Conservation (phyloP, 2,888 invertebrate genomes). For the Rhopalosiphum nymphaeae region DNA sequence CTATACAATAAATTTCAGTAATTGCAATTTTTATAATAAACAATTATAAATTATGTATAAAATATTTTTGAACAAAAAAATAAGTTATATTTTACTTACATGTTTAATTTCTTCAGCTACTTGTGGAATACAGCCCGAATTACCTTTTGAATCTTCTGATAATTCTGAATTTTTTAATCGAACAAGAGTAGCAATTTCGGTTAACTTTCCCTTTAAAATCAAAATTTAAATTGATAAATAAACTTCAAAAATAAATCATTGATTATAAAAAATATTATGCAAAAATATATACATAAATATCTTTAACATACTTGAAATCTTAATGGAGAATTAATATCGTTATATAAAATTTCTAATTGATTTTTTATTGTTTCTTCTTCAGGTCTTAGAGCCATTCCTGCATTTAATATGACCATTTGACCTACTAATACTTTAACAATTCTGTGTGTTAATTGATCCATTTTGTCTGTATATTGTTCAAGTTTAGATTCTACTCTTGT, state of each 20-base stretch:
- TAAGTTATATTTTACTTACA: conserved; percentile 69
- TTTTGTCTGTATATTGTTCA: conserved; percentile 78
- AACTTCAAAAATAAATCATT: background rate
- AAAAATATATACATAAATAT: background rate
- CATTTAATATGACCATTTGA: conserved; percentile 81
- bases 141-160: conserved; percentile 47
- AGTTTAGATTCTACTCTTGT: conserved; percentile 84
- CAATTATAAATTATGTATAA: background rate
- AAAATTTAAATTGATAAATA: conserved; percentile 67
- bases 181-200: conserved; percentile 59
- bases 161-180: conserved; percentile 58
- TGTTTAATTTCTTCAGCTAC: conserved; percentile 73
- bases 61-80: background rate
- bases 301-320: conserved; percentile 82
- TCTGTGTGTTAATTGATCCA: conserved; percentile 86
- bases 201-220: conserved; percentile 52
- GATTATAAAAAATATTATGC: background rate
- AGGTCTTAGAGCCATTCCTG: conserved; percentile 86
- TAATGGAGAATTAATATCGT: conserved; percentile 90
- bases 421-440: conserved; percentile 82
- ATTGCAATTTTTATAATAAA: background rate
- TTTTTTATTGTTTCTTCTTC: conserved; percentile 93
- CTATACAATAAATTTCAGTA: conserved; percentile 69
- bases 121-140: conserved; percentile 45
- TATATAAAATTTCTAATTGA: conserved; percentile 86